phyloP scores from a whole-genome alignment of 2,888 invertebrate species.

The Aleiodes alternator region DNA sequence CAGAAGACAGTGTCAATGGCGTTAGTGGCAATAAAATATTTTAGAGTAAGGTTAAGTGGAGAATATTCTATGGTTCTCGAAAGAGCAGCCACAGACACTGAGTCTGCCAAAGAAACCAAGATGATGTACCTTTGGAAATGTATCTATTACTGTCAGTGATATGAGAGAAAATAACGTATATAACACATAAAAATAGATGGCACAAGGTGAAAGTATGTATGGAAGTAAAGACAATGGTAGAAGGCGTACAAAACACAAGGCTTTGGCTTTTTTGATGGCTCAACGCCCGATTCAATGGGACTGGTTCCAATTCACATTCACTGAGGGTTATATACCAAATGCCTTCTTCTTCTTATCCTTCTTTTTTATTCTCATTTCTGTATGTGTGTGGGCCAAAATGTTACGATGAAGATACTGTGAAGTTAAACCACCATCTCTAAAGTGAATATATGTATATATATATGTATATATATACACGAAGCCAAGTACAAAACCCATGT shows the following conservation, averaged over 20 bases:
- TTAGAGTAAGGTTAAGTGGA: not conserved
- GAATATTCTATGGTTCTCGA: not conserved
- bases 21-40: not conserved
- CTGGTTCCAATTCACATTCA: constrained; percentile 60
- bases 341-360: too few relatives aligned
- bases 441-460: not conserved
- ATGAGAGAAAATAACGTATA: not conserved
- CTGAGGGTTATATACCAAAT: not conserved
- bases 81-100: constrained; percentile 25
- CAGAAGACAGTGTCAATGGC: constrained; percentile 17
- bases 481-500: constrained; percentile 48
- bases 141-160: not conserved
- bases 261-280: not conserved
- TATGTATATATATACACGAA: too few relatives aligned
- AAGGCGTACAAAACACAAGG: constrained; percentile 42
- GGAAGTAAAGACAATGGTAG: constrained; percentile 56
- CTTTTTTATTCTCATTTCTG: too few relatives aligned
- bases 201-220: constrained; percentile 54
- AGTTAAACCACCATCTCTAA: constrained; percentile 40
- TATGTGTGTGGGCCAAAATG: constrained; percentile 12
- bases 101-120: constrained; percentile 47
- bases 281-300: constrained; percentile 58
- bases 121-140: not conserved
- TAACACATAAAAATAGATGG: constrained; percentile 1
- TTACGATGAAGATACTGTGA: constrained; percentile 7